A percentile compares a stretch with the other conserved stretches of the same genome.
Conservation (phyloP, 2,113 vertebrate genomes). For the Rhynchomys soricoides region DNA sequence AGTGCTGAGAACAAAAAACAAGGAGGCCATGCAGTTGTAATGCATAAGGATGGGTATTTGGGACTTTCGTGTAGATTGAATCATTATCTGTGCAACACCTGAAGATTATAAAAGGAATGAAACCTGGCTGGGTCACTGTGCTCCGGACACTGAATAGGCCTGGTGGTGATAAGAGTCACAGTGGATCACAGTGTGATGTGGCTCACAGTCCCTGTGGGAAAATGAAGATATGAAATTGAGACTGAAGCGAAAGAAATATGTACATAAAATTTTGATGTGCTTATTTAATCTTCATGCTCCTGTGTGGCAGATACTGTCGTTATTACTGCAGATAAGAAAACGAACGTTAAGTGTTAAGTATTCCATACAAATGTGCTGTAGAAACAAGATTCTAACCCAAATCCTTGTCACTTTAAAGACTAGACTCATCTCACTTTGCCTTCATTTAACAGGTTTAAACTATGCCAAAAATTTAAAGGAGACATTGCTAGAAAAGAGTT, state of each 20-base stretch:
- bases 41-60: neutral
- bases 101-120: neutral
- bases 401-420: neutral
- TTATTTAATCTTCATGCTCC: neutral
- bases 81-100: neutral
- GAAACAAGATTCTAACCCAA: neutral
- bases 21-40: neutral
- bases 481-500: neutral
- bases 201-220: neutral
- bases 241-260: neutral
- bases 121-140: neutral
- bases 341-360: slow-evolving; percentile 7
- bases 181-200: neutral
- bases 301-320: neutral
- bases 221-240: slow-evolving; percentile 23
- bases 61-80: neutral
- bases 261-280: neutral
- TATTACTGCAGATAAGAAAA: neutral
- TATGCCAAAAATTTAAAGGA: neutral
- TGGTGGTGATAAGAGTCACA: neutral
- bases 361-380: neutral
- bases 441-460: neutral
- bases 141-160: neutral
- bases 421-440: neutral
- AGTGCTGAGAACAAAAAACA: neutral